These are phyloP conservation scores for Ryuthela nishihirai DNA, from an alignment of 2,888 invertebrate genomes.

Conservation along the genomic window DNA sequence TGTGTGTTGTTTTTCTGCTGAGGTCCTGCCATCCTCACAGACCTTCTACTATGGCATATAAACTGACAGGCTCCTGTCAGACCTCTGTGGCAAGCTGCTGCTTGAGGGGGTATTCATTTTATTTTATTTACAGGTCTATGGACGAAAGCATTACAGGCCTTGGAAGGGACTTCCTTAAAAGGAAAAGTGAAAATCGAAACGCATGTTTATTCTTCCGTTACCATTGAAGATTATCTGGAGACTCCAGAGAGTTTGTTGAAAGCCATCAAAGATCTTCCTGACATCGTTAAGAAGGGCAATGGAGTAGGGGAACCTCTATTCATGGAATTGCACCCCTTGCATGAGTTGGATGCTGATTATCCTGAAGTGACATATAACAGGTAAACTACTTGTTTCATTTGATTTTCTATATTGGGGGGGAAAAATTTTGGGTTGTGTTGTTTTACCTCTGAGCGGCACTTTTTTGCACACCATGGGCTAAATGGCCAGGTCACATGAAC, in stretches of 20 bases:
- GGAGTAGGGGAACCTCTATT: constrained; percentile 13
- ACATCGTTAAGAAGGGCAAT: neutral
- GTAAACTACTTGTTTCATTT: no score
- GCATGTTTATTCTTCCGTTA: constrained; percentile 9
- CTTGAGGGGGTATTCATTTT: neutral
- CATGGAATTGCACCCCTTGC: constrained; percentile 18
- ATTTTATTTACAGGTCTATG: constrained; percentile 1
- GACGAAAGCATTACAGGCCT: constrained; percentile 8
- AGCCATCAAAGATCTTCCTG: neutral
- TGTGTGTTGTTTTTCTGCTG: no score
- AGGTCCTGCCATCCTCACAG: no score
- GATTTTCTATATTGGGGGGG: no score
- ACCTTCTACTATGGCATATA: no score
- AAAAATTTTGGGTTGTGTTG: no score
- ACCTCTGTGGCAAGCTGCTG: no score
- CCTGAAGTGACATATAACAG: constrained; percentile 1
- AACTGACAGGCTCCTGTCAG: no score
- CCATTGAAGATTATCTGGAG: neutral
- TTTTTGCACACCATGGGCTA: no score
- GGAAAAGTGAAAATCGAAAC: constrained; percentile 10
- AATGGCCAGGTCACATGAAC: no score
- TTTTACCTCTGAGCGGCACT: no score
- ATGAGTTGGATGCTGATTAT: constrained; percentile 3
- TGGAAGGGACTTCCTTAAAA: constrained; percentile 6
- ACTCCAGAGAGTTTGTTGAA: neutral